These are phyloP conservation scores for Liopterus haemorrhoidalis DNA, from an alignment of 2,888 invertebrate species.

Conservation along the genomic window DNA sequence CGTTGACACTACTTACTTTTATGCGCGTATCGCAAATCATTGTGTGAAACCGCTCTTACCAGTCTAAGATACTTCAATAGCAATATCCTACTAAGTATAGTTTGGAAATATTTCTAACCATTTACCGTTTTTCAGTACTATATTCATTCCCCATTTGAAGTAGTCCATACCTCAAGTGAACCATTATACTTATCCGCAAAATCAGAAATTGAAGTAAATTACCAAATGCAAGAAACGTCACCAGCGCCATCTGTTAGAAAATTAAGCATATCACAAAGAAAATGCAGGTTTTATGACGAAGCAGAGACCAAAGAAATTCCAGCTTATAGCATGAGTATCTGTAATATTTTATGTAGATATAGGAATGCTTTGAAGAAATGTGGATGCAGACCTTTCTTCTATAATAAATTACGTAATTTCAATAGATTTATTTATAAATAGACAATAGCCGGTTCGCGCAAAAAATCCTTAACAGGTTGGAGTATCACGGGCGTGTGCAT, in stretches of 20 bases:
- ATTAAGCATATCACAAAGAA: constrained; percentile 47
- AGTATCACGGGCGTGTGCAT: background rate
- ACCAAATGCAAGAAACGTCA: constrained; percentile 48
- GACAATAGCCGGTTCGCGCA: too few species aligned
- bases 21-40: too few species aligned
- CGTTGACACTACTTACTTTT: too few species aligned
- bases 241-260: constrained; percentile 47
- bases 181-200: constrained; percentile 39
- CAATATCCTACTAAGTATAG: constrained; percentile 5
- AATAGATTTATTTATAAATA: too few species aligned
- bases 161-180: constrained; percentile 47
- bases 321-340: constrained; percentile 54
- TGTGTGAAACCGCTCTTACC: too few species aligned
- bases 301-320: constrained; percentile 42
- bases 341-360: constrained; percentile 53
- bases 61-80: too few species aligned
- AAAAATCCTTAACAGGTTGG: too few species aligned
- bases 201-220: constrained; percentile 45
- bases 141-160: constrained; percentile 55
- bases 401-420: constrained; percentile 51
- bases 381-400: constrained; percentile 57
- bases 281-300: constrained; percentile 54
- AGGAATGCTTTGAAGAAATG: constrained; percentile 49
- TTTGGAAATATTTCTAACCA: constrained; percentile 1
- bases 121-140: constrained; percentile 47